Evolutionary conservation across 2,888 invertebrate genomes (phyloP), one percentile per base, ranked within the genome.

Genomic region (Digitonthophagus gazella): DNA sequence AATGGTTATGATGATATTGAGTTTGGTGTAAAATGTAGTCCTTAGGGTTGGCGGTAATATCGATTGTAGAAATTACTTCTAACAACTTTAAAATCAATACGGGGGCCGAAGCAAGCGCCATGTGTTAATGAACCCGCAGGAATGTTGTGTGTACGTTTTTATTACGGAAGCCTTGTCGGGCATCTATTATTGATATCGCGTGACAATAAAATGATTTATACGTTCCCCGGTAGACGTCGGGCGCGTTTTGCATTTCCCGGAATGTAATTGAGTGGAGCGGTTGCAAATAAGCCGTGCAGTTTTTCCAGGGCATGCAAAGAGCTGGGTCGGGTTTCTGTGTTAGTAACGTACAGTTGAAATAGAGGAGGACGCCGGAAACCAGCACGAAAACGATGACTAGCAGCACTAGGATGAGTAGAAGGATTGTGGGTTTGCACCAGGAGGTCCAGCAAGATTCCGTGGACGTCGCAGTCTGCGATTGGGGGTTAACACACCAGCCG

Each of bases 341-440:
- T 67, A 55, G 22, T 16, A 80, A 87, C 87, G 84, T 83, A 88
- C 88, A 87, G 80, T 88, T 87, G 76, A 86, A 86, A 80, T 87
- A 88, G 68, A 88, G 85, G 58, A 88, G 82, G 67, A 87, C 84
- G 66, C 87, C 87, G 72, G 87, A 87, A 72, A 88, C 84, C 77
- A 87, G 81, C 19, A 87, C 85, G 78, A 88, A 88, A 70, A 87
- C 83, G 71, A 87, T 84, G 71, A 88, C 84, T 72, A 88, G 82
- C 63, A 87, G 82, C 64, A 87, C 85, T 71, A 88, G 81, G 28
- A 88, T 82, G 28, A 88, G 83, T 65, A 88, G 80, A 57, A 88
- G 80, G 72, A 87, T 84, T 0, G 87, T 86, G 2, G 87, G 87
- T 74, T 86, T 83, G 79, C 87, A 87, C 85, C 87, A 87, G 57